phyloP scores from a whole-genome alignment of 2,888 invertebrate species.

The Sinotaia quadrata region DNA sequence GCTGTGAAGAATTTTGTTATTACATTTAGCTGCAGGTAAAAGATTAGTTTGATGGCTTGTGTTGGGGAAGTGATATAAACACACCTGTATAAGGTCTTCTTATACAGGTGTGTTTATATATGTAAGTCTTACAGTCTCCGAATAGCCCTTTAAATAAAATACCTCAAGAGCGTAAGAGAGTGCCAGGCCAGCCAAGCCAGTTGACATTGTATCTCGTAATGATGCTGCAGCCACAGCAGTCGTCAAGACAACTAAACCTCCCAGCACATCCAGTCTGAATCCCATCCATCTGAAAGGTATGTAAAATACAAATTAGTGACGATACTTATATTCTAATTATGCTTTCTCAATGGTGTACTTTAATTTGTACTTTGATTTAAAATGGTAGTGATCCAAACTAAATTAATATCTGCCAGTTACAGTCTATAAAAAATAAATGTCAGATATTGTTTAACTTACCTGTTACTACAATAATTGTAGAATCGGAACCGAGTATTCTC shows the following conservation, averaged over 20 bases:
- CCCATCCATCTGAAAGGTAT: slow-evolving; percentile 67
- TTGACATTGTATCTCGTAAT: slow-evolving; percentile 54
- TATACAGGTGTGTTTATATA: too few species aligned
- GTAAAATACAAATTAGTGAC: background rate
- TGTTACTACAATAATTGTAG: slow-evolving; percentile 62
- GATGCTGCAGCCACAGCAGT: slow-evolving; percentile 68
- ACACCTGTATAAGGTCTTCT: too few species aligned
- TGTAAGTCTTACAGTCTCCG: too few species aligned
- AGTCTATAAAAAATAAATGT: too few species aligned
- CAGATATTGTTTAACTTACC: slow-evolving; percentile 51
- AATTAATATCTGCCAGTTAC: too few species aligned
- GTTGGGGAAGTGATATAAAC: too few species aligned
- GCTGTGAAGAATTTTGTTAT: too few species aligned
- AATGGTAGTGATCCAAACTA: background rate
- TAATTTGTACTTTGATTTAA: background rate
- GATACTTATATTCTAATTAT: background rate
- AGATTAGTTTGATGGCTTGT: too few species aligned
- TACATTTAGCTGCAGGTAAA: too few species aligned
- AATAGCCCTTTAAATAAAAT: too few species aligned
- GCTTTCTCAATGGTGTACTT: background rate
- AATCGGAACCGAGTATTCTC: slow-evolving; percentile 79
- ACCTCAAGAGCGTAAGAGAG: slow-evolving; percentile 69
- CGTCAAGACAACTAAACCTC: slow-evolving; percentile 61
- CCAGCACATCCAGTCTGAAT: slow-evolving; percentile 66
- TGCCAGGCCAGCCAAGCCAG: slow-evolving; percentile 67